These are phyloP conservation scores for Sylvilagus bachmani DNA, from an alignment of 2,113 vertebrate species.

Conservation along the genomic window DNA sequence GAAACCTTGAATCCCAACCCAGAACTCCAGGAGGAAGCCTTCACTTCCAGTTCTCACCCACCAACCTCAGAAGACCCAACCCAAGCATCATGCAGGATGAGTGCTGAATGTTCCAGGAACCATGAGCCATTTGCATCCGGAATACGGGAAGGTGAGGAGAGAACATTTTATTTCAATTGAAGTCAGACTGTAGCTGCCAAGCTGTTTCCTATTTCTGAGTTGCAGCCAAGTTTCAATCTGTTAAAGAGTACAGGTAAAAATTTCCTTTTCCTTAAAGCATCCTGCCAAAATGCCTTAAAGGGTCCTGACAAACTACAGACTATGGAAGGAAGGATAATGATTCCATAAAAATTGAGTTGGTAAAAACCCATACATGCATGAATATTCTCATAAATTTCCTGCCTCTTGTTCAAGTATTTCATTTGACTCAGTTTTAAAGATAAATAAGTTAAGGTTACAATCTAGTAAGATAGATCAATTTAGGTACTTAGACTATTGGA, in stretches of 20 bases:
- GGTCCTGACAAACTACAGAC: neutral
- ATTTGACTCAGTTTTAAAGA: neutral
- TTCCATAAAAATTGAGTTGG: neutral
- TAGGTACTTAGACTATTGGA: too few relatives aligned
- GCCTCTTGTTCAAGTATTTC: neutral
- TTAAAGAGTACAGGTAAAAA: neutral
- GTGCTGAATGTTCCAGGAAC: neutral
- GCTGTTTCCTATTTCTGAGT: neutral
- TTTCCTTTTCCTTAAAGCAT: neutral
- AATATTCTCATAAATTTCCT: conserved; percentile 10
- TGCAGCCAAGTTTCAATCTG: neutral
- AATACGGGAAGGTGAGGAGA: neutral
- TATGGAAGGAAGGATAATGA: conserved; percentile 9
- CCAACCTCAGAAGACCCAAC: neutral
- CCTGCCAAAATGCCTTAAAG: too few relatives aligned
- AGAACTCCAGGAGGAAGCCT: neutral
- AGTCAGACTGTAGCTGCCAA: neutral
- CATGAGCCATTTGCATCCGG: neutral
- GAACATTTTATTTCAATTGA: neutral
- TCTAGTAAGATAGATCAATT: neutral
- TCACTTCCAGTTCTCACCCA: neutral
- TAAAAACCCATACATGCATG: neutral
- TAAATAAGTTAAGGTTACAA: neutral
- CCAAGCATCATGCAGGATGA: neutral
- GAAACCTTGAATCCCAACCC: neutral